Evolutionary conservation across 2,888 invertebrate species (phyloP).

Genomic region (Gnatocerus cornutus): DNA sequence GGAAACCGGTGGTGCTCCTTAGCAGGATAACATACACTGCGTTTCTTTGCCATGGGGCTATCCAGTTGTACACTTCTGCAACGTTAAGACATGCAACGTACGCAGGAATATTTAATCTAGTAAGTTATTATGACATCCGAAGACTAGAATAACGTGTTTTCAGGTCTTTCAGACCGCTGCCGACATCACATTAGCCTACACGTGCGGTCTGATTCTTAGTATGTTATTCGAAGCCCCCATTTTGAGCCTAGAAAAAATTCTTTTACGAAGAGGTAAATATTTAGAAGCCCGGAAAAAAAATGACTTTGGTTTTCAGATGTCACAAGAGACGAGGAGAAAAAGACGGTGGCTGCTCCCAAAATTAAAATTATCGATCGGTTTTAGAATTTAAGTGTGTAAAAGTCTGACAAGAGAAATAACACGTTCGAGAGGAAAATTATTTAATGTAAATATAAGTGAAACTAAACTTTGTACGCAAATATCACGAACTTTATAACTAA

Average conservation of each 20-base stretch:
- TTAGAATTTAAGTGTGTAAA: no score
- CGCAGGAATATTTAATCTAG: conserved; percentile 60
- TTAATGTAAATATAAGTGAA: no score
- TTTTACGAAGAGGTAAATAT: conserved; percentile 21
- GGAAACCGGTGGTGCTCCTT: conserved; percentile 61
- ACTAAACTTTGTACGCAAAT: no score
- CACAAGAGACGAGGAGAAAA: background rate
- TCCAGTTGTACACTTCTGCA: conserved; percentile 61
- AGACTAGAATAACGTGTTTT: no score
- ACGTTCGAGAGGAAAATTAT: no score
- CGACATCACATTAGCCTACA: conserved; percentile 62
- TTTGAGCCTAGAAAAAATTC: conserved; percentile 61
- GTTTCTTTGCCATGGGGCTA: conserved; percentile 62
- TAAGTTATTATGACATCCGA: conserved; percentile 47
- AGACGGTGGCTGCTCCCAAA: background rate
- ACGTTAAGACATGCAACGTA: conserved; percentile 58
- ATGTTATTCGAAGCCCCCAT: conserved; percentile 64
- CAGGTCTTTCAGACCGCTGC: conserved; percentile 59
- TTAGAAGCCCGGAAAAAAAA: no score
- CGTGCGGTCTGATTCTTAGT: conserved; percentile 59
- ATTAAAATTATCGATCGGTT: conserved; percentile 18
- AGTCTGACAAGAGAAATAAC: no score
- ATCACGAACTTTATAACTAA: no score
- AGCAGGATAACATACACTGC: conserved; percentile 63
- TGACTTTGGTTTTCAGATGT: background rate